Base-by-base conservation (phyloP, 1,140 invertebrate species). In the Magallana gigas region DNA sequence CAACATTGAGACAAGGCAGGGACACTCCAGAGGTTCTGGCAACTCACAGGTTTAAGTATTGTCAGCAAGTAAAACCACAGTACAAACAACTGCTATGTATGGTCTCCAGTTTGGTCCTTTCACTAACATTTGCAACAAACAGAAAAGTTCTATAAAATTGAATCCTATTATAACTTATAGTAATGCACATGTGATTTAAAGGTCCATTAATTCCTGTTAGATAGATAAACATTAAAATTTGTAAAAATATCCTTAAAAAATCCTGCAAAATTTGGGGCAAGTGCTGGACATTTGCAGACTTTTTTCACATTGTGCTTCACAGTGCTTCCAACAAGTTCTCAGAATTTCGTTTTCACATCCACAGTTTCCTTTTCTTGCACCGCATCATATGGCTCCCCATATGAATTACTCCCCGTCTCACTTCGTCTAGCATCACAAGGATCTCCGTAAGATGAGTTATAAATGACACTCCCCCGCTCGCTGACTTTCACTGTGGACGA, bases 271-370 rank as follows among this genome's bases (percentile, higher is more conserved):
- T 76, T 9, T 76, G 23, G 9, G 68, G 68, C 68, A 76, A 76
- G 68, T 76, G 68, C 68, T 9, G 36, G 23, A 23, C 23, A 76
- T 29, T 29, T 76, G 68, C 68, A 29, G 23, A 76, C 68, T 80
- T 36, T 48, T 80, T 8, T 12, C 23, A 80, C 18, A 83, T 18
- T 62, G 57, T 59, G 36, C 36, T 48, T 48, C 36, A 48, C 36
- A 48, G 36, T 48, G 36, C 36, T 48, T 48, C 5, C 36, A 48
- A 48, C 18, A 6, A 71, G 60, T 12, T 76, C 57, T 88, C 57
- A 88, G n/a, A 88, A 85, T 57, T 88, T 88, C 56, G 87, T 88
- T 85, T 80, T 88, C 6, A 85, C 68, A 81, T 88, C 87, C 11
- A 88, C 57, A 71, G 56, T 85, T 57, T 88, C 57, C 8, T 71